Conservation (phyloP, 2,797 vertebrate species). For the Mormyrops boulengeri region DNA sequence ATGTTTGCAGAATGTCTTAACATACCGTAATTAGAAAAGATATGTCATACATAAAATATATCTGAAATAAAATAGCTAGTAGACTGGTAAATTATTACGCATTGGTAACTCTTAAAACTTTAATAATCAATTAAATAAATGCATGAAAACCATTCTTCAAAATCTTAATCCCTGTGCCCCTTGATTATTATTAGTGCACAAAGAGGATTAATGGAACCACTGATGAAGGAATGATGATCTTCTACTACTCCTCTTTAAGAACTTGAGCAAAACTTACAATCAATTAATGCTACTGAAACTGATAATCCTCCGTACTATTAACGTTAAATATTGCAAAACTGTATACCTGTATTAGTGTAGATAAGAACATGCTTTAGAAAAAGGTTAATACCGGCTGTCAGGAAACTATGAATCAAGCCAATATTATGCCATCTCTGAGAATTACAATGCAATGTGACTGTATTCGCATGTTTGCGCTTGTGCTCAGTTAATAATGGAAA, state of each 20-base stretch:
- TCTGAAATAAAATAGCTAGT: neutral
- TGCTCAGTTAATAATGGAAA: slow-evolving; percentile 3
- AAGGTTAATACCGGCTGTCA: neutral
- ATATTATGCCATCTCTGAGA: neutral
- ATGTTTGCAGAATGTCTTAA: neutral
- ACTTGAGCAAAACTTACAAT: neutral
- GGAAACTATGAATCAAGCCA: neutral
- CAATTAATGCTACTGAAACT: slow-evolving; percentile 8
- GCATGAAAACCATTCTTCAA: neutral
- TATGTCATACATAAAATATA: neutral
- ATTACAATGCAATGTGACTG: neutral
- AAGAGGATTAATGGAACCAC: neutral
- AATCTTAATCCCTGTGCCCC: neutral
- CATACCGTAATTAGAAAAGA: neutral
- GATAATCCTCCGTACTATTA: neutral
- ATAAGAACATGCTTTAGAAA: neutral
- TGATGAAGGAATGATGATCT: neutral
- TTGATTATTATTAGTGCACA: neutral
- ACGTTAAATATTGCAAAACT: neutral
- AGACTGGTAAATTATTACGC: neutral
- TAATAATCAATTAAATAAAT: slow-evolving; percentile 1
- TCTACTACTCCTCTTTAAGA: neutral
- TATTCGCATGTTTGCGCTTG: neutral
- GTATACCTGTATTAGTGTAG: neutral
- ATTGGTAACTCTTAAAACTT: neutral